Evolutionary conservation across 2,113 vertebrate species (phyloP).

Genomic region (Nerophis ophidion): DNA sequence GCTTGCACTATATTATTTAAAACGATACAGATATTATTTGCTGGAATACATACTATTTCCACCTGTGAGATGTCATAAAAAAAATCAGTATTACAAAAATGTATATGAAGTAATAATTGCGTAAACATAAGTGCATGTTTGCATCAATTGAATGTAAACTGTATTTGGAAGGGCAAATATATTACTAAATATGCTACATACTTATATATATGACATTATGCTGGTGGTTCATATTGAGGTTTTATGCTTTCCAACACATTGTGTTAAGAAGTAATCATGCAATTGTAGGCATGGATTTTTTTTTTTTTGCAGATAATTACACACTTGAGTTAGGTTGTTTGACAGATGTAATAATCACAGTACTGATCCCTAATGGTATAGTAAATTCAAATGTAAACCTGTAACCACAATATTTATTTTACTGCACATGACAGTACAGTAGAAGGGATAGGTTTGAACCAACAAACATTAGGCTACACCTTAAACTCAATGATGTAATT

Average conservation of each 20-base stretch:
- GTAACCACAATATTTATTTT: conserved; percentile 6
- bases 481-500: background rate
- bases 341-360: background rate
- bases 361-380: conserved; percentile 2
- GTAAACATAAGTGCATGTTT: conserved; percentile 48
- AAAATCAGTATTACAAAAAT: conserved; percentile 34
- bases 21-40: conserved; percentile 17
- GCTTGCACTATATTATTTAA: conserved; percentile 36
- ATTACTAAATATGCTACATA: conserved; percentile 20
- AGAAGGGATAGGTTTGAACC: conserved; percentile 9
- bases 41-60: conserved; percentile 22
- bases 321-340: conserved; percentile 2
- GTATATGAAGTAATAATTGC: conserved; percentile 13
- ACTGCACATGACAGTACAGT: conserved; percentile 37
- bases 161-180: conserved; percentile 10
- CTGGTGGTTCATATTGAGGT: conserved; percentile 58
- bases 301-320: conserved; percentile 18
- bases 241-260: conserved; percentile 25
- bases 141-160: conserved; percentile 48
- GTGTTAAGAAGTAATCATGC: conserved; percentile 31
- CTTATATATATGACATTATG: conserved; percentile 32
- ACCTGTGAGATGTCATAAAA: conserved; percentile 18
- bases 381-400: conserved; percentile 22
- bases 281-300: conserved; percentile 18
- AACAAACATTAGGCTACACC: background rate